phyloP scores from a whole-genome alignment of 2,797 vertebrate species.

The Columba guinea region DNA sequence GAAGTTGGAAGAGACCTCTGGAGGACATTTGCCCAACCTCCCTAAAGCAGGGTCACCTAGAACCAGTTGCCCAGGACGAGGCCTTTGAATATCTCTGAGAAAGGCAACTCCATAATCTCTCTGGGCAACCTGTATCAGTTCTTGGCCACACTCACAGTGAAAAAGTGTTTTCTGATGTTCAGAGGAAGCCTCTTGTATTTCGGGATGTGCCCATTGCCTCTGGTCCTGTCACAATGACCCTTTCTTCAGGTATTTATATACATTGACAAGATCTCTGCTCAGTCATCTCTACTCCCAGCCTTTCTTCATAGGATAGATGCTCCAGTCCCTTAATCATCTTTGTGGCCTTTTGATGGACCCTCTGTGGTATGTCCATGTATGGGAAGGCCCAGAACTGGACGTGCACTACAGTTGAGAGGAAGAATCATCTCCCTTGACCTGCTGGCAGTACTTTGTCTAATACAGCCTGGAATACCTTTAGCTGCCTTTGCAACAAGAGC shows the following conservation, averaged over 20 bases:
- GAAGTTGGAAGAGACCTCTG: neutral
- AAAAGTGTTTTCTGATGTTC: neutral
- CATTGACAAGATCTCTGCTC: too few relatives aligned
- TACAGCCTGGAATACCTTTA: neutral
- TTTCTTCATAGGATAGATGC: rapidly evolving
- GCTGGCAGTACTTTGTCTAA: neutral
- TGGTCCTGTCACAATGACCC: neutral
- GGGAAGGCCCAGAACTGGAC: rapidly evolving
- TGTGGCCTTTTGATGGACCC: neutral
- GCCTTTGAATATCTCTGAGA: neutral
- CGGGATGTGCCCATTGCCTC: rapidly evolving
- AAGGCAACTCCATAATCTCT: neutral
- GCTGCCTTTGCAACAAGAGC: neutral
- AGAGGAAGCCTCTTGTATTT: neutral
- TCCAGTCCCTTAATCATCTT: neutral
- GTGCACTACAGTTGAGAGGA: neutral
- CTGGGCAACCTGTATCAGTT: neutral
- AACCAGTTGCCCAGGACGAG: neutral
- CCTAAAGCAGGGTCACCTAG: neutral
- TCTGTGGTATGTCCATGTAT: neutral
- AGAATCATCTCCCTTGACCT: neutral
- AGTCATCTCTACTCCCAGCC: neutral
- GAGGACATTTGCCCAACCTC: neutral
- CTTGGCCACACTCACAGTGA: neutral
- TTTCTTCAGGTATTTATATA: neutral